phyloP scores from a whole-genome alignment of 92 coral and sea anemone genomes.

The Actinernus sp. region DNA sequence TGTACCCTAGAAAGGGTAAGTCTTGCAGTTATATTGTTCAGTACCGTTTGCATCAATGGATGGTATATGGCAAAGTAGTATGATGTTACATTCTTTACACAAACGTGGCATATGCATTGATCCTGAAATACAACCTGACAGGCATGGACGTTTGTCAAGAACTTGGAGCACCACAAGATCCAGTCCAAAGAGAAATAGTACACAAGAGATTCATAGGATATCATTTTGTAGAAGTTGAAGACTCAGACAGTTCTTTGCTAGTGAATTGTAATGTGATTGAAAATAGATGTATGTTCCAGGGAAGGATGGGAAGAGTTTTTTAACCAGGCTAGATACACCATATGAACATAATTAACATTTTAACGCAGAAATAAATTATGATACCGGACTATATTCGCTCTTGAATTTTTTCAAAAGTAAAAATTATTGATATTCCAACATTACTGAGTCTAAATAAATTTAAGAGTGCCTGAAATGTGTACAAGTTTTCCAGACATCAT shows the following conservation, averaged over 20 bases:
- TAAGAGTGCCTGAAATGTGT: too few species aligned
- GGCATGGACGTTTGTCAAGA: conserved; percentile 35
- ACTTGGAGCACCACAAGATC: conserved; percentile 26
- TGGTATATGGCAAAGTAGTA: conserved; percentile 34
- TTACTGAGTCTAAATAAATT: too few species aligned
- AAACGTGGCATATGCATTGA: conserved; percentile 24
- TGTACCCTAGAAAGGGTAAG: conserved; percentile 53
- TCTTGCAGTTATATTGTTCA: conserved; percentile 52
- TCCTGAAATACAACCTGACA: conserved; percentile 10
- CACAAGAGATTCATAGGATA: conserved; percentile 10
- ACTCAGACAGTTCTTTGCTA: conserved; percentile 1
- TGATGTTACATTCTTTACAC: conserved; percentile 20
- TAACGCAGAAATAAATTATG: too few species aligned
- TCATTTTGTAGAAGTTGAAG: conserved; percentile 40
- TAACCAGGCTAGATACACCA: conserved; percentile 46
- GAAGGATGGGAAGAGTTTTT: conserved; percentile 23
- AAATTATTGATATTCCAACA: too few species aligned
- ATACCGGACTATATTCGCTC: too few species aligned
- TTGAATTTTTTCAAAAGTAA: too few species aligned
- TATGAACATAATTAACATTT: conserved; percentile 58
- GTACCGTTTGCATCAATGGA: neutral
- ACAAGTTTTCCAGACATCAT: too few species aligned
- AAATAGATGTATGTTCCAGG: conserved; percentile 30
- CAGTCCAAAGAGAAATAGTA: conserved; percentile 24
- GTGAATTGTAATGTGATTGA: conserved; percentile 9